Evolutionary conservation across 2,113 vertebrate species (phyloP), one percentile per base, ranked within the genome.

Genomic region (Lipophrys pholis): DNA sequence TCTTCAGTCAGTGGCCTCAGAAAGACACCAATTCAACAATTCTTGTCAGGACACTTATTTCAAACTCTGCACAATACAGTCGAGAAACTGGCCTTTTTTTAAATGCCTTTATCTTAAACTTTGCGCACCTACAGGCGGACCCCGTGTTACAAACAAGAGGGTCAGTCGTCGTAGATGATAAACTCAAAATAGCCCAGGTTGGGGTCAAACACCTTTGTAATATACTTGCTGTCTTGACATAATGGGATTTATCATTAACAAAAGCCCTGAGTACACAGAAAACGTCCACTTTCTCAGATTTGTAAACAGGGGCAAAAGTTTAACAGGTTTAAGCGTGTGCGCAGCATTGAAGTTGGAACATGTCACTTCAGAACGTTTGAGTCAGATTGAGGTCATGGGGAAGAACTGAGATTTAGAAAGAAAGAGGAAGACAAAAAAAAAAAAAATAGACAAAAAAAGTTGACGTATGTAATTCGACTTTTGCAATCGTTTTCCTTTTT

Each of bases 191-290:
- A 54, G 61, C 16, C 21, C 48, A 0, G 17, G 39, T 17, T 54
- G 43, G 66, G 79, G 81, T 85, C 76, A 83, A 89, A 71, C 65
- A 73, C 56, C 64, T 7, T 73, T 80, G 85, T 87, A 82, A 78
- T 81, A 73, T 69, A 73, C 56, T 72, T 80, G 75, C 68, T 76
- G 48, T 63, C 73, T 87, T 66, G 9, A 75, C 77, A 76, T 86
- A 87, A 89, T 89, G 82, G 66, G 81, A 76, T 91, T 92, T 76
- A 91, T 92, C 51, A 91, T 88, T 90, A 89, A 94, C 88, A 72
- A 21, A 42, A 64, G 58, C 73, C 39, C 54, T 16, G 16, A 69
- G 68, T 71, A 39, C 54, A 71, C 66, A 64, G 45, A 30, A 30
- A 58, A 17, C 48, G 63, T 73, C 83, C 43, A 41, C 45, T 70